phyloP scores from a whole-genome alignment of 2,797 vertebrate genomes.

The Coracias cyanogaster region DNA sequence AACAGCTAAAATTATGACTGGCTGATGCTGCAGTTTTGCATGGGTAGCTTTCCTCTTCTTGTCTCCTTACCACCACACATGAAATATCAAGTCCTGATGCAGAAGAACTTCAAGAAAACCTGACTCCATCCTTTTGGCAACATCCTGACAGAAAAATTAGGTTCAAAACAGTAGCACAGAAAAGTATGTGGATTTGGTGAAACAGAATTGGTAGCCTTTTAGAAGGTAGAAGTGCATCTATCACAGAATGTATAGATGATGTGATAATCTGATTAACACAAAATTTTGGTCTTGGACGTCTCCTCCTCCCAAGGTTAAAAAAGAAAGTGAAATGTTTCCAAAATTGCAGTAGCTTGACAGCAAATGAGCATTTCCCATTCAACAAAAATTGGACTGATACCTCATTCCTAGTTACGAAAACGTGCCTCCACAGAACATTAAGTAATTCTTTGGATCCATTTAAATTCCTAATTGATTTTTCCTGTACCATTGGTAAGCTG shows the following conservation, averaged over 20 bases:
- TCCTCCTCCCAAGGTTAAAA: not conserved
- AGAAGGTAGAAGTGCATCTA: not conserved
- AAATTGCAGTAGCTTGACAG: not conserved
- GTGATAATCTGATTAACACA: not conserved
- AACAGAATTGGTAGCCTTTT: not conserved
- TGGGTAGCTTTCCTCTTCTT: not conserved
- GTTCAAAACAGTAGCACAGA: not conserved
- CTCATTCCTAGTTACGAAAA: not conserved
- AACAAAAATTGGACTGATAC: not conserved
- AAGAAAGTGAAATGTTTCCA: not conserved
- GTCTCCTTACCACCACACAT: not conserved
- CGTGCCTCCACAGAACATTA: fast-evolving
- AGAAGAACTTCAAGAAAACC: not conserved
- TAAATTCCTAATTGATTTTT: not conserved
- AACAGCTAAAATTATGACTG: not conserved
- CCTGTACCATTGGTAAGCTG: not conserved
- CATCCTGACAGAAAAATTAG: not conserved
- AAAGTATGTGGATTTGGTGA: not conserved
- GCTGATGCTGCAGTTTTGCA: not conserved
- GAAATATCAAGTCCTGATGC: not conserved
- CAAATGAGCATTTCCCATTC: not conserved
- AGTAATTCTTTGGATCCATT: not conserved
- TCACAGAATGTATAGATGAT: not conserved
- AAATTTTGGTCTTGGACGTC: not conserved
- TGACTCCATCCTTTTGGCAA: not conserved